Base-by-base conservation (phyloP, 2,888 invertebrate species). In the Pyrrhia umbra region DNA sequence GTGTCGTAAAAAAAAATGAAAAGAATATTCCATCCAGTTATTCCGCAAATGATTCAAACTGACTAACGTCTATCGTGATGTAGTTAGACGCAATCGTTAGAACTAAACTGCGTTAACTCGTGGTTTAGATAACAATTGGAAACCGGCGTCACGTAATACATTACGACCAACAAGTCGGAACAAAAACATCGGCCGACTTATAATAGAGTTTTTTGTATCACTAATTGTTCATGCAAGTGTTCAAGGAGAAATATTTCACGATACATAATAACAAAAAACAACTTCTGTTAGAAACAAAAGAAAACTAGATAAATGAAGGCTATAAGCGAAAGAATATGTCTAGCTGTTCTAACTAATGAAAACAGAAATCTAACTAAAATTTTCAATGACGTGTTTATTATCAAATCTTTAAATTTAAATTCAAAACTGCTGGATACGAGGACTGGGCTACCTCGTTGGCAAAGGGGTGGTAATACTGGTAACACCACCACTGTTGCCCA, bases 101-200 rank as follows among this genome's bases (percentile, higher is more conserved):
- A 79, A 80, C 80, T 77, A 74, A 85, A 85, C 79, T 80, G 80
- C 80, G 80, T 75, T 81, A 88, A 85, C 82, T 82, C 75, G 77
- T 65, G 73, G 66, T 82, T 85, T 85, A 82, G 81, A 82, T 77
- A 83, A 89, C 85, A 88, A 89, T 86, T 79, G 78, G 74, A 86
- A 84, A 89, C 89, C 86, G 80, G 81, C 75, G 70, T 90, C 91
- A 92, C 92, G 92, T 92, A 92, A 88, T 86, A 82, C 81, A 91
- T 91, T 89, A 76, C 73, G 30, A 18, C 8, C 49, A 72, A 64
- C 54, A 56, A 75, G 60, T 79, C 56, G 50, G 65, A 58, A 74
- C 68, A 79, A 71, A 80, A 81, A 71, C 65, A 59, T 60, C 43
- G 39, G 21, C 34, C 37, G 51, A 55, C 39, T 63, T 16, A 40